phyloP scores from a whole-genome alignment of 2,797 vertebrate species.

The Cyclopterus lumpus region DNA sequence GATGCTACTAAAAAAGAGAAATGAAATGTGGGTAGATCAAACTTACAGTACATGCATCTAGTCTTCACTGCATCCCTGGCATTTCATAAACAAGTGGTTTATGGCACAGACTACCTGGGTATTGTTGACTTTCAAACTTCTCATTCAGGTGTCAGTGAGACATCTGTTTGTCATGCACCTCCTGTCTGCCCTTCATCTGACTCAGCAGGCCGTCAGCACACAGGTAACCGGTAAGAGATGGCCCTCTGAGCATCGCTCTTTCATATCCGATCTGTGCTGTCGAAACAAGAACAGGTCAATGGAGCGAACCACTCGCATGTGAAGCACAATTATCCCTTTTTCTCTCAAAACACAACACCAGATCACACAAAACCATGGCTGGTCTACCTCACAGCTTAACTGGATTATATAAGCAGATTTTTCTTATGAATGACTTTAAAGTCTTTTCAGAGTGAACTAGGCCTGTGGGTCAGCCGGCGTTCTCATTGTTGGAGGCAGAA shows the following conservation, averaged over 20 bases:
- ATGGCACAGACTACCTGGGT: neutral
- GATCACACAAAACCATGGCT: conserved; percentile 3
- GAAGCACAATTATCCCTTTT: conserved; percentile 6
- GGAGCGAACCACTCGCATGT: conserved; percentile 6
- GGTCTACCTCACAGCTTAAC: conserved; percentile 8
- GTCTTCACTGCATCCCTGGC: neutral
- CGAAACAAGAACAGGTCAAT: conserved; percentile 28
- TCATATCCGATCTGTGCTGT: conserved; percentile 28
- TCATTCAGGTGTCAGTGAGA: conserved; percentile 11
- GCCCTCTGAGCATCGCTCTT: conserved; percentile 18
- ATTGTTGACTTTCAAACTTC: conserved; percentile 22
- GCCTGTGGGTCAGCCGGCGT: conserved; percentile 55
- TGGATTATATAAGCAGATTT: neutral
- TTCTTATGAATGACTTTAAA: conserved; percentile 23
- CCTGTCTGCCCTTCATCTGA: conserved; percentile 39
- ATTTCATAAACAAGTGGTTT: neutral
- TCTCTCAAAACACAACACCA: neutral
- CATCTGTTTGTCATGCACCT: conserved; percentile 39
- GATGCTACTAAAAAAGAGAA: neutral
- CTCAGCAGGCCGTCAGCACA: conserved; percentile 19
- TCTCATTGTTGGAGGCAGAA: conserved; percentile 44
- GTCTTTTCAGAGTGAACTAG: conserved; percentile 32
- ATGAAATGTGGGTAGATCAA: neutral
- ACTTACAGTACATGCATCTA: neutral
- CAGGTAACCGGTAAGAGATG: conserved; percentile 13